Evolutionary conservation across 2,888 invertebrate genomes (phyloP).

Genomic region (Eupithecia exiguata): DNA sequence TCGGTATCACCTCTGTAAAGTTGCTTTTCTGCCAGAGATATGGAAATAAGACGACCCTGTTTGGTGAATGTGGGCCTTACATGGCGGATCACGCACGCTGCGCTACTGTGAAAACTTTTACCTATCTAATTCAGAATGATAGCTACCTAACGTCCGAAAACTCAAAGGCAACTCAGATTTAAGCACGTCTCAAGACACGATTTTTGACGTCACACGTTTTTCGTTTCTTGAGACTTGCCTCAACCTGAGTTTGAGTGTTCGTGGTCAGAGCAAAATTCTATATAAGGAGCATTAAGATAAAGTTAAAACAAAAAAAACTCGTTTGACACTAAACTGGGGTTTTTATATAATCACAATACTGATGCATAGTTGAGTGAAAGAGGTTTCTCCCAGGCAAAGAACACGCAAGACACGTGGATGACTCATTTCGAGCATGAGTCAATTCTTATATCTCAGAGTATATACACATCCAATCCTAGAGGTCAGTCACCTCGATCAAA

Average conservation of each 20-base stretch:
- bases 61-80: background rate
- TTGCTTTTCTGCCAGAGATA: slow-evolving; percentile 1
- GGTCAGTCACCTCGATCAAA: background rate
- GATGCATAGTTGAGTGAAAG: background rate
- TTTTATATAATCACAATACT: too few species aligned
- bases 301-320: too few species aligned
- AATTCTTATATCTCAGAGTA: background rate
- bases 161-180: too few species aligned
- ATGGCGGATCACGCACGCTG: background rate
- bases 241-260: too few species aligned
- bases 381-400: background rate
- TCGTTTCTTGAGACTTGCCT: too few species aligned
- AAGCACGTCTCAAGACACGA: too few species aligned
- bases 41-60: background rate
- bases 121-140: background rate
- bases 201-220: too few species aligned
- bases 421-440: background rate
- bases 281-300: too few species aligned
- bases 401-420: background rate
- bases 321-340: too few species aligned
- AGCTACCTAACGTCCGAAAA: too few species aligned
- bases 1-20: slow-evolving; percentile 26
- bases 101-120: background rate
- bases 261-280: too few species aligned
- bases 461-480: background rate